Base-by-base conservation (phyloP, 2,888 invertebrate genomes). In the Molorchus minor region DNA sequence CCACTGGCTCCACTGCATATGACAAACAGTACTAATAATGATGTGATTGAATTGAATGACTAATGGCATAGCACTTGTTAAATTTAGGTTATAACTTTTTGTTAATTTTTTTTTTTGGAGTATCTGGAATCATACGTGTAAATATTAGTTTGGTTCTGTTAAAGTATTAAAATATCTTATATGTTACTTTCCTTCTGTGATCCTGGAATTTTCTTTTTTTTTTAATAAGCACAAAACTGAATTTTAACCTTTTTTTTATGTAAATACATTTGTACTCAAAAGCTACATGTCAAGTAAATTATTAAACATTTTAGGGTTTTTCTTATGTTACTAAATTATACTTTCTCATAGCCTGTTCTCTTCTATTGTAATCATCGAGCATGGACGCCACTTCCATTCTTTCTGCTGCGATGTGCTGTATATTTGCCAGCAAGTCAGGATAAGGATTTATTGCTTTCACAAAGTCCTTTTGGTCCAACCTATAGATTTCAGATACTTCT, bases 331-430 rank as follows among this genome's bases (percentile, higher is more conserved):
- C 30, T 29, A 56, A 35, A 51, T 58, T 60, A 40, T 57, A 57
- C 44, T 51, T 56, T 53, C 64, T 69, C 16, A 61, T 56, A 17
- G 63, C 62, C 36, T 64, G 61, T 53, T 67, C 65, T 53, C 67
- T 49, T 46, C 62, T 71, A 52, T 72, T 72, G 49, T 70, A 71
- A 36, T 72, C 72, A 41, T 85, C 84, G 12, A 83, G 63, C 30
- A 83, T 72, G 0, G 80, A 79, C 0, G 83, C 83, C 57, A 81
- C 78, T 63, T 85, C 83, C 80, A 84, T 81, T 29, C 84, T 75
- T 56, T 80, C 80, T 1, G 82, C 78, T 1, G 84, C 84, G 35
- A 83, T 74, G 7, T 76, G 76, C 64, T 83, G 81, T 19, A 85
- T 80, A 17, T 82, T 82, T 15, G 80, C 79, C 46, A 81, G 75